These are phyloP conservation scores for Drosophila insularis DNA, from an alignment of 1,140 invertebrate species.

Conservation along the genomic window DNA sequence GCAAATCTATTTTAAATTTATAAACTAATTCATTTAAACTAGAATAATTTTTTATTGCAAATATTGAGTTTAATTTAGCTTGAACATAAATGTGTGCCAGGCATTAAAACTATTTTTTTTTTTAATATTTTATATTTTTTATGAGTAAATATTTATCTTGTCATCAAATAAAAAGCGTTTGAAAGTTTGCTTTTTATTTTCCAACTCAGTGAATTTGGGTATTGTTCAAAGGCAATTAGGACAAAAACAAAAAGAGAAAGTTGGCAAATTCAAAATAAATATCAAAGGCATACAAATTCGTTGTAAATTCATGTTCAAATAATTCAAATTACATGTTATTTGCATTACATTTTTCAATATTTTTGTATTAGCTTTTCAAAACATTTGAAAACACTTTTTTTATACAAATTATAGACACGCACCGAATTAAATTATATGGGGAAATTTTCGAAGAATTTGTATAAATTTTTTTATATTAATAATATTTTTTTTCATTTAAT, in stretches of 20 bases:
- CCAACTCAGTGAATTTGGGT: not conserved
- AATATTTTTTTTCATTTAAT: not conserved
- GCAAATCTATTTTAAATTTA: too few relatives aligned
- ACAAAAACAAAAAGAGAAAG: not conserved
- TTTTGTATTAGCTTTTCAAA: slow-evolving; percentile 16
- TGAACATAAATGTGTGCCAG: not conserved
- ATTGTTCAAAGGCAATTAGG: not conserved
- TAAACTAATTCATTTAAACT: too few relatives aligned
- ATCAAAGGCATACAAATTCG: not conserved
- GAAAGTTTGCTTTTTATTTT: not conserved
- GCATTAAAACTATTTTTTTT: not conserved
- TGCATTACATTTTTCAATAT: slow-evolving; percentile 24
- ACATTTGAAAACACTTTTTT: slow-evolving; percentile 53
- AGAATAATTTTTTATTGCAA: too few relatives aligned
- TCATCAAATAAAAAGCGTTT: not conserved
- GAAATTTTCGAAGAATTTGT: slow-evolving; percentile 30
- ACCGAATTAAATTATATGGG: slow-evolving; percentile 53
- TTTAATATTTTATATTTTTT: not conserved
- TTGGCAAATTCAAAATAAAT: not conserved
- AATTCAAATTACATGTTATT: slow-evolving; percentile 3
- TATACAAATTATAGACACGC: slow-evolving; percentile 64
- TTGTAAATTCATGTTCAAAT: slow-evolving; percentile 4
- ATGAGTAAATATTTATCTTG: not conserved
- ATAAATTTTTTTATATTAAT: not conserved
- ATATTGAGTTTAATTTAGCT: not conserved